Base-by-base conservation (phyloP, 35 echinoderm and acorn worm species). In the Chiridota heheva region DNA sequence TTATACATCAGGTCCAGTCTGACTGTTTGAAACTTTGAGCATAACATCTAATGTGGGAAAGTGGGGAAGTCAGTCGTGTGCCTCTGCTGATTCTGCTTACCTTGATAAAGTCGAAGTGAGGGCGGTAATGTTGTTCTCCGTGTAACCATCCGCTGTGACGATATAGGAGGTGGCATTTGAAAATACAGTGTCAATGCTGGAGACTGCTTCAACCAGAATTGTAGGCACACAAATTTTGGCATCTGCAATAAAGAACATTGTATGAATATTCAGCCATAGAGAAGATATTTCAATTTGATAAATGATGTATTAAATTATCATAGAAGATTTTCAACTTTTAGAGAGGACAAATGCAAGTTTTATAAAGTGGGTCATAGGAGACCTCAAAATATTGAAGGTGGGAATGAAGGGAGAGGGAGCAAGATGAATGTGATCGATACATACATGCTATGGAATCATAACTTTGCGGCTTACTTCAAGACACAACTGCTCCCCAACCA, bases 211-310 rank as follows among this genome's bases (percentile, higher is more conserved):
- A 15, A 86, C 67, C 1, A 96, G 82, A 37, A 96, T 73, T 12
- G 92, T 73, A 0, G 92, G 92, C 6, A 90, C 43, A 90, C 86
- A 96, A 7, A 86, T 82, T 20, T 81, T 57, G 22, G 82, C 70
- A 60, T 86, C 92, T 96, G 69, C n/a, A 64, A 57, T 34, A 7
- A 53, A 68, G 17, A 88, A 41, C 24, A 58, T 3, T 51, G 36
- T 15, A 55, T 3, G 33, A 5, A 17, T 25, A 66, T 17, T 32
- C 65, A 38, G 24, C 7, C 25, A 77, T 36, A 77, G 20, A 36
- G 43, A 48, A 72, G 22, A 66, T 35, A 66, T 30, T 36, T 1
- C 65, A n/a, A n/a, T n/a, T n/a, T n/a, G n/a, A n/a, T n/a, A n/a
- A 69, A 63, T 36, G 36, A 36, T 5, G 33, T n/a, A 69, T n/a